Base-by-base conservation (phyloP, 1,140 invertebrate species). In the Heliconius congener region DNA sequence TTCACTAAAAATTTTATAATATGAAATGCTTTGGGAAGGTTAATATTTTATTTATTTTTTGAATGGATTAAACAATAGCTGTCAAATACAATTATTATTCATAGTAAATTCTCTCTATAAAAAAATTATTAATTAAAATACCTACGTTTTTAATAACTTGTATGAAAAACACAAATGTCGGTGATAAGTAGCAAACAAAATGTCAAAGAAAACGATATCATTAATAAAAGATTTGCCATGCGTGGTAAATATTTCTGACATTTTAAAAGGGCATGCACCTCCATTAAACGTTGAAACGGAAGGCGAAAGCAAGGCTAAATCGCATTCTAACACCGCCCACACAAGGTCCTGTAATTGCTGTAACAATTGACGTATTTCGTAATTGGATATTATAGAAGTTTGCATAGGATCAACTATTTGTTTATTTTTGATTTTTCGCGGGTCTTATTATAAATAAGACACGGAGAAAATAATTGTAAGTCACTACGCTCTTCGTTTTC, bases 341-440 rank as follows among this genome's bases (percentile, higher is more conserved):
- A 76, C 76, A 78, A 78, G 76, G 76, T 78, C 71, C 71, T 76
- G 71, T 78, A 78, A 78, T 78, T 42, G 60, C 23, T 70, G 46
- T 76, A 50, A 42, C 18, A 66, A n/a, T 66, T 76, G 19, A 75
- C 23, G 13, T 71, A 42, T 76, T 76, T 70, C 39, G 74, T 66
- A 76, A 76, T 30, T 66, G 60, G 16, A 34, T 57, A 46, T 23
- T 30, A 66, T 66, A 66, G 27, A 66, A 66, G 30, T 30, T 27
- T 27, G 27, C 23, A 66, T 66, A 9, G 23, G 5, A 66, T 66
- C 23, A 13, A 66, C 3, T 66, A 66, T 11, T 57, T 23, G 23
- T 13, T 66, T 66, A 16, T 30, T 16, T 57, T 19, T 52, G 50
- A 19, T 18, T 19, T 52, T 52, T 52, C 18, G 16, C 16, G 18